Evolutionary conservation across 2,888 invertebrate genomes (phyloP), one percentile per base, ranked within the genome.

Genomic region (Litoditis marina): DNA sequence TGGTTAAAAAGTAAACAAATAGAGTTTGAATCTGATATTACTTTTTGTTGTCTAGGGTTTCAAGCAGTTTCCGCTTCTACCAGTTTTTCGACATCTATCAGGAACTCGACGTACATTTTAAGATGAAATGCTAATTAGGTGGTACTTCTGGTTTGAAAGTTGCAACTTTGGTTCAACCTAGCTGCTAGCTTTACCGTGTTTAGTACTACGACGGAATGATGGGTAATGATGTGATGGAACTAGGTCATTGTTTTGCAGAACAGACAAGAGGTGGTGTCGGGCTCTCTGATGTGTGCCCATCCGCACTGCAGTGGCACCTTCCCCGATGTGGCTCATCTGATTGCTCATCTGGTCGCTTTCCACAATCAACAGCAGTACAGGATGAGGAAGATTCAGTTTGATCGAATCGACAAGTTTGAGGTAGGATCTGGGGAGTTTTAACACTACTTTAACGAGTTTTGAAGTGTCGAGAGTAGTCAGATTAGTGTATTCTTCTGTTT

Each of bases 331-430:
- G 1, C 19, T 22, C 61, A 55, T 46, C 55, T 61, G 25, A 55
- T 61, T n/a, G 61, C 55, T 16, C 61, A 61, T 61, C 30, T 61
- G 46, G 61, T 61, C 30, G 61, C 61, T 25, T 54, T 28, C 49
- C 61, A 61, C 32, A 55, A 54, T 19, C 61, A 61, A 25, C 54
- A 61, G 39, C 61, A 61, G 49, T 61, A 55, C 32, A 31, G 61
- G 3, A 55, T 61, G n/a, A 32, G 54, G n/a, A 54, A 55, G 30
- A 49, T 46, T n/a, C 49, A 49, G 5, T 61, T 54, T n/a, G 49
- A 54, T 25, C 31, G 19, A 13, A 55, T 61, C 7, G 61, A 61
- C 19, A 54, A 55, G 28, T 54, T 54, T 11, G 54, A 54, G 34
- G 54, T 54, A 27, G 13, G 53, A 25, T 16, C 25, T 39, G 22